Base-by-base conservation (phyloP, 2,888 invertebrate species). In the Scaeva pyrastri region DNA sequence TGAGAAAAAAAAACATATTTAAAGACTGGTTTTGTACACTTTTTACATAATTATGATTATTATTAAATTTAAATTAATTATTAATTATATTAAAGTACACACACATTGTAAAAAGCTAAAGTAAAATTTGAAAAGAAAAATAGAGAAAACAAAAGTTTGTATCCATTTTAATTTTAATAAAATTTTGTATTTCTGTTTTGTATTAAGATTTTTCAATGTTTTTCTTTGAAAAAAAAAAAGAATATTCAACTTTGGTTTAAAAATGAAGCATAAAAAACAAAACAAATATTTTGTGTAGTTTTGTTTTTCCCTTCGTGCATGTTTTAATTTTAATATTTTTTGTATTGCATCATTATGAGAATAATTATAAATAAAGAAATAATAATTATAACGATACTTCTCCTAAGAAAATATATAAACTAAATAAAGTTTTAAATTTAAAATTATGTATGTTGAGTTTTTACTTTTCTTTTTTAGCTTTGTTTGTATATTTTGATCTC, bases 1-100 rank as follows among this genome's bases (percentile, higher is more conserved):
- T 62, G 74, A 80, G 31, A 31, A 31, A 31, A 31, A 31, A 82
- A 85, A 81, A 80, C 77, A 85, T 88, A 88, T 88, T 85, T 88
- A 85, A 88, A 88, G 88, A 88, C 88, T 88, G 88, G 88, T 88
- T 88, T 88, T 88, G 88, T 88, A 88, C 88, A 88, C 88, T 88
- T 88, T 88, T 85, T 88, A 88, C 88, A 88, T 85, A 85, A 85
- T 87, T 83, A 87, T 87, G 82, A 83, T 87, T 82, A 87, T 87
- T 78, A 83, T 87, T 87, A 87, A 77, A 82, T 87, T 87, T 82
- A 82, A 78, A 86, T 87, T 83, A 79, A 78, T 78, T 75, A 78
- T 87, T 82, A 87, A 75, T 78, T 78, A 60, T 36, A 66, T 66
- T 48, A 36, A 87, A 77, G 66, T 64, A 80, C 71, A 83, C 70